Percentiles rank a stretch among this genome's conserved stretches.
Conservation (phyloP, 1,140 invertebrate genomes). For the Rhagoletis pomonella region DNA sequence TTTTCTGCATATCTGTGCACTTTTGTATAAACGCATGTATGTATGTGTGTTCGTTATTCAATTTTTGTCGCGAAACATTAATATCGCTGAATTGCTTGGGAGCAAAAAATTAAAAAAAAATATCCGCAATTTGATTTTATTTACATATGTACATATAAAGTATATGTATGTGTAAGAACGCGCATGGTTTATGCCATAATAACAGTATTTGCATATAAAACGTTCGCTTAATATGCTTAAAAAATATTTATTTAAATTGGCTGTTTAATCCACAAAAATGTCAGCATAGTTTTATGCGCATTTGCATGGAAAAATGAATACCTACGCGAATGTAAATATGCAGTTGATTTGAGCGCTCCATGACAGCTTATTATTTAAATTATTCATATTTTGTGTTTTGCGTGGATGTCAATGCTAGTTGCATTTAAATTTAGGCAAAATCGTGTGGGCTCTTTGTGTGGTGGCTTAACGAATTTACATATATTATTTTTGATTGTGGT, state of each 20-base stretch:
- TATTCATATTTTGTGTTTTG: no score
- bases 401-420: no score
- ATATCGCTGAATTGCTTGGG: neutral
- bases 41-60: neutral
- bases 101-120: neutral
- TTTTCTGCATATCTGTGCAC: neutral
- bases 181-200: no score
- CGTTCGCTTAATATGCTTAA: neutral
- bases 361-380: no score
- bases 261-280: constrained; percentile 1
- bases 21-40: neutral
- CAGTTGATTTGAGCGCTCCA: no score
- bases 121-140: neutral
- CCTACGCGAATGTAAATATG: no score
- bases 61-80: neutral
- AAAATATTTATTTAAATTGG: constrained; percentile 5
- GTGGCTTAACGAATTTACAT: no score
- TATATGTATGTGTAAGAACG: neutral
- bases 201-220: constrained; percentile 16
- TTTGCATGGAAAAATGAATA: neutral
- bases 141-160: neutral
- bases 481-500: no score
- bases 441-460: no score
- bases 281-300: neutral
- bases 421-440: no score